A percentile compares a stretch with the other conserved stretches of the same genome.
Evolutionary conservation across 2,797 vertebrate genomes (phyloP).

Genomic region (Falco peregrinus): DNA sequence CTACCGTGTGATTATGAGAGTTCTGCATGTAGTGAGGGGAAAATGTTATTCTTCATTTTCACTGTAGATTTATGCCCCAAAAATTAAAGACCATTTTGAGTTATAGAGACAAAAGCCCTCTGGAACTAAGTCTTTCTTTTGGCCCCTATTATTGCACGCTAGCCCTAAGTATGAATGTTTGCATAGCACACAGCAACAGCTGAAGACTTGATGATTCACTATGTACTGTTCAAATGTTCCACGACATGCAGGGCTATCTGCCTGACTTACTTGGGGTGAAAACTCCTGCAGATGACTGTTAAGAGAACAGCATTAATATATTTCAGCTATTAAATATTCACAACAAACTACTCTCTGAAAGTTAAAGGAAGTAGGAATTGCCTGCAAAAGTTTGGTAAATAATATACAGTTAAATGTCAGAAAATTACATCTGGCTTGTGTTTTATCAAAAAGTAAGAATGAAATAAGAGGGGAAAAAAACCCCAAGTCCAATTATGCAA

Average conservation of each 20-base stretch:
- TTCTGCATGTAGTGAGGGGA: background rate
- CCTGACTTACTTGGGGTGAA: background rate
- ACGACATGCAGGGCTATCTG: background rate
- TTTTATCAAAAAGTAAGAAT: background rate
- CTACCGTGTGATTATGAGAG: background rate
- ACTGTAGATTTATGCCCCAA: background rate
- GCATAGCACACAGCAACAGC: background rate
- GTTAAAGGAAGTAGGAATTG: background rate
- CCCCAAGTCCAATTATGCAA: background rate
- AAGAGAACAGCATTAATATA: background rate
- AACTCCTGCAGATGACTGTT: background rate
- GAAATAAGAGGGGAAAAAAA: background rate
- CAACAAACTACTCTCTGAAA: background rate
- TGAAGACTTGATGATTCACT: background rate
- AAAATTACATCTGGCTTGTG: background rate
- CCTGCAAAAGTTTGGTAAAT: background rate
- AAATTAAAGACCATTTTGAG: background rate
- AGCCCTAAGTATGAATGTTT: background rate
- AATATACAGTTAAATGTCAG: background rate
- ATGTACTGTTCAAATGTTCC: background rate
- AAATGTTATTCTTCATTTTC: background rate
- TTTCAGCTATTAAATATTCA: background rate
- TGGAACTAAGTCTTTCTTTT: background rate
- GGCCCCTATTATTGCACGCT: background rate
- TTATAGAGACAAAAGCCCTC: background rate